phyloP scores from a whole-genome alignment of 2,797 vertebrate genomes.

The Cyprinella venusta region DNA sequence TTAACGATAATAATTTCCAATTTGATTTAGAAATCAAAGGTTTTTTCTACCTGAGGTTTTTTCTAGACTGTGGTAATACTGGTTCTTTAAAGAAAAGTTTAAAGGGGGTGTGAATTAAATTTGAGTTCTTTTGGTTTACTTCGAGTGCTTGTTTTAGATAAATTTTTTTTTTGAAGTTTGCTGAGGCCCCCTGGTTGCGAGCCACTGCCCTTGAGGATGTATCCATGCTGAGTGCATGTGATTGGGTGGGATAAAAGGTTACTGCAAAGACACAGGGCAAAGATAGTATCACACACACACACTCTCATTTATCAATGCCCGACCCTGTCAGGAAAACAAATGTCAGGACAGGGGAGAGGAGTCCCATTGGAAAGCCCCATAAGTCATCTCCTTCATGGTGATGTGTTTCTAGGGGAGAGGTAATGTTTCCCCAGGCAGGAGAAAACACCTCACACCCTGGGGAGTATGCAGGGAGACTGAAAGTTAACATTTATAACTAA shows the following conservation, averaged over 20 bases:
- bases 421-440: slow-evolving; percentile 11
- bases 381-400: slow-evolving; percentile 24
- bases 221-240: neutral
- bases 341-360: neutral
- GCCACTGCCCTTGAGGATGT: neutral
- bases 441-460: slow-evolving; percentile 6
- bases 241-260: slow-evolving; percentile 8
- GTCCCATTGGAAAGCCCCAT: slow-evolving; percentile 39
- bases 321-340: slow-evolving; percentile 50
- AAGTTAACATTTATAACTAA: slow-evolving; percentile 19
- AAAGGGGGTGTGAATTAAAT: neutral
- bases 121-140: neutral
- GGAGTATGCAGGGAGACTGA: slow-evolving; percentile 1
- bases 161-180: too few species aligned
- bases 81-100: neutral
- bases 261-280: slow-evolving; percentile 35
- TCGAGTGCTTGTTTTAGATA: neutral
- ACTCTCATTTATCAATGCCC: slow-evolving; percentile 43
- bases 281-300: slow-evolving; percentile 21
- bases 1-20: too few species aligned
- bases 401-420: slow-evolving; percentile 35
- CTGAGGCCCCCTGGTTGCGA: neutral
- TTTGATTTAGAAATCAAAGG: too few species aligned
- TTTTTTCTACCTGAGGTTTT: neutral
- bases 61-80: neutral